phyloP scores from a whole-genome alignment of 2,888 invertebrate genomes.

The Ceriagrion tenellum region DNA sequence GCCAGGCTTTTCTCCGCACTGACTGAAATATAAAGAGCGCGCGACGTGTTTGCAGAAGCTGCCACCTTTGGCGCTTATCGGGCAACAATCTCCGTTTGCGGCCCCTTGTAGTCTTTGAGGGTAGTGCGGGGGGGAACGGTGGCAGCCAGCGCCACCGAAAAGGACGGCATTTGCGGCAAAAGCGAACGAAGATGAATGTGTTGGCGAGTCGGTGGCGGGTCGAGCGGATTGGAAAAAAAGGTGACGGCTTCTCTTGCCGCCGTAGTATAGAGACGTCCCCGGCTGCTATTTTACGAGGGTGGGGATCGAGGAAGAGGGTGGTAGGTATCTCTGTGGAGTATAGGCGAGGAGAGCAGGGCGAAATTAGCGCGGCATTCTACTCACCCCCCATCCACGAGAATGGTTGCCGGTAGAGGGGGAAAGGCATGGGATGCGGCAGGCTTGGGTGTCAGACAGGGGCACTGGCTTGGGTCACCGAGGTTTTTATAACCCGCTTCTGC shows the following conservation, averaged over 20 bases:
- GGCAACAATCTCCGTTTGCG: background rate
- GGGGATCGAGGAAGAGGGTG: constrained; percentile 2
- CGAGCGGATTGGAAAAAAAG: background rate
- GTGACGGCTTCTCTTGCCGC: background rate
- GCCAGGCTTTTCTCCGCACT: background rate
- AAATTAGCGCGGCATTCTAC: constrained; percentile 29
- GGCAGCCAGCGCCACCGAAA: background rate
- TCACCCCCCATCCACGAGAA: background rate
- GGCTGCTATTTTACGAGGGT: constrained; percentile 1
- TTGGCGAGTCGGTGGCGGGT: background rate
- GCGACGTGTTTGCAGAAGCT: constrained; percentile 19
- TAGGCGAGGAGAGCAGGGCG: background rate
- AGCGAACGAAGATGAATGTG: constrained; percentile 24
- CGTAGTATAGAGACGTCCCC: background rate
- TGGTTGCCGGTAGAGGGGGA: background rate
- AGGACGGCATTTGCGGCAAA: constrained; percentile 22
- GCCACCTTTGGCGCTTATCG: constrained; percentile 6
- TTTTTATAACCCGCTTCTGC: background rate
- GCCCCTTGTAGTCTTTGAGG: background rate
- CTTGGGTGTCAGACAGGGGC: background rate
- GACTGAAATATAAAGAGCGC: constrained; percentile 35
- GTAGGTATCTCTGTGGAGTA: background rate
- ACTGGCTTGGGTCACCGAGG: background rate
- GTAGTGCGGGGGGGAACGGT: background rate
- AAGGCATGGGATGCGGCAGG: background rate